Percentiles rank a stretch among this genome's conserved stretches.
These are phyloP conservation scores for Paragorgia papillata DNA, from an alignment of 92 coral and sea anemone species.

Conservation along the genomic window DNA sequence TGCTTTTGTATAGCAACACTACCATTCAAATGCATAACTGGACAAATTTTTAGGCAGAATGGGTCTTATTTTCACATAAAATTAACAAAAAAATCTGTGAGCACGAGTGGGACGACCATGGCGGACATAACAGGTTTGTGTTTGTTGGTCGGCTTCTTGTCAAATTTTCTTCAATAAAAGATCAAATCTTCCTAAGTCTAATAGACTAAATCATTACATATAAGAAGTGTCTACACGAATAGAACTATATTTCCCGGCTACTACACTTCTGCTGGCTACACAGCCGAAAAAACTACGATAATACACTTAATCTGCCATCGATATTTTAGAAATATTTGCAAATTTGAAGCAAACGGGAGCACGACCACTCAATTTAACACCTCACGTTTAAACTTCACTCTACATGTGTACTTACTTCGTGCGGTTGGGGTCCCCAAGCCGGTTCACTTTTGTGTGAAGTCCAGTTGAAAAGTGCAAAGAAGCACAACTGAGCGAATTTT, in stretches of 20 bases:
- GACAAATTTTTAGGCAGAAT: not conserved
- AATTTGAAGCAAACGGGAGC: constrained; percentile 3
- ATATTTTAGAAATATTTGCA: constrained; percentile 14
- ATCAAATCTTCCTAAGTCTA: not conserved
- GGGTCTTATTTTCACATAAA: not conserved
- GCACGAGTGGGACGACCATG: constrained; percentile 20
- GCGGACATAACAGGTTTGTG: constrained; percentile 23
- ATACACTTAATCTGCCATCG: not conserved
- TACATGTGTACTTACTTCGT: not conserved
- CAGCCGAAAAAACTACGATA: not conserved
- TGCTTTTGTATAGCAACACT: not conserved
- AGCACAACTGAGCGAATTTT: constrained; percentile 96
- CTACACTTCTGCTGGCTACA: not conserved
- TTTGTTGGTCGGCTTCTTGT: constrained; percentile 24
- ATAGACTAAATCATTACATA: constrained; percentile 11
- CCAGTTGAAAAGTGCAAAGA: constrained; percentile 70
- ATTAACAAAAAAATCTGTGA: constrained; percentile 20
- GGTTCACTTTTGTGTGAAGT: constrained; percentile 3
- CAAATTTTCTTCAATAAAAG: constrained; percentile 12
- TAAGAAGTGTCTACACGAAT: constrained; percentile 11
- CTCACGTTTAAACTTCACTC: not conserved
- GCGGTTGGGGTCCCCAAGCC: constrained; percentile 6
- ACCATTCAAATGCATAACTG: not conserved
- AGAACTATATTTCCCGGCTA: not conserved
- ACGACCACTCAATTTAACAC: not conserved